Evolutionary conservation across 2,113 vertebrate genomes (phyloP), one percentile per base, ranked within the genome.

Genomic region (Nymphicus hollandicus): DNA sequence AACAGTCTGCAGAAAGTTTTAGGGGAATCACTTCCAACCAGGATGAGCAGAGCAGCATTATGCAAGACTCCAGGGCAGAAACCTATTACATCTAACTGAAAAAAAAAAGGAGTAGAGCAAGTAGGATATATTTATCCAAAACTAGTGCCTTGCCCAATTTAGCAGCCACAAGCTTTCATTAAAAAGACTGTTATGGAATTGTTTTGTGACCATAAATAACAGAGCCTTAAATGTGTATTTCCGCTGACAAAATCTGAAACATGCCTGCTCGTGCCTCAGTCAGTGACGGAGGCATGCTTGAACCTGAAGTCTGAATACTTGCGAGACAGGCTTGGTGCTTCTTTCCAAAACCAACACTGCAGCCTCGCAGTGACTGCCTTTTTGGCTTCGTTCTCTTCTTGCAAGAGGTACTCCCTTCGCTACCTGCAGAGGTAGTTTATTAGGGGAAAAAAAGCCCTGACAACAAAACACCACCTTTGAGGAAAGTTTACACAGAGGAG

Each of bases 101-200:
- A 91, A 86, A 81, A 80, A 86, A 81, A 80, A 49, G 12, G 8
- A 89, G 22, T 18, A 52, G 2, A 65, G 65, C 41, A 92, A 87
- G 65, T 13, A 92, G 65, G 58, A 87, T 91, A 14, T 72, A 87
- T 84, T 91, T 89, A 91, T 56, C 61, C 82, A 79, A 86, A 95
- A 84, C 28, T 52, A 78, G 24, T 37, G 52, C 81, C 47, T 68
- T 71, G 69, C 43, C 47, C 27, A 81, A 65, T 66, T 79, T 65
- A 91, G 77, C 55, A 95, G 73, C 58, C 82, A 47, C 50, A 66
- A 86, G 82, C 81, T 72, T 68, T 68, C 73, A 93, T 31, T 91
- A 58, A 88, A 89, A 80, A 64, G 20, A 41, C 8, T 55, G 25
- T 50, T 50, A 81, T 0, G 0, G 81, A 93, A 66, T 50, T 81